phyloP scores from a whole-genome alignment of 2,888 invertebrate species.

The Drosophila merina region DNA sequence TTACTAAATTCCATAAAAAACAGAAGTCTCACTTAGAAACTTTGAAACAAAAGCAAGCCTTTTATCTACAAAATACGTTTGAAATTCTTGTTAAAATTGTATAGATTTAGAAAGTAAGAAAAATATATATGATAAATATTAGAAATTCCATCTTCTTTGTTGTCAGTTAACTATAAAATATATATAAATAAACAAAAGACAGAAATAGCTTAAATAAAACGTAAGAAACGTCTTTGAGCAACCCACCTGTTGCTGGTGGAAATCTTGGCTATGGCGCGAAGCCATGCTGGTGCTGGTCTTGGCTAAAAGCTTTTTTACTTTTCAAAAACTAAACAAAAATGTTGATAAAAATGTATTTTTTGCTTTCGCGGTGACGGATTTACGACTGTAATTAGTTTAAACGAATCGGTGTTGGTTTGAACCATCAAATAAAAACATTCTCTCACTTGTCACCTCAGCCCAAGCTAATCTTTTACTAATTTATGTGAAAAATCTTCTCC shows the following conservation, averaged over 20 bases:
- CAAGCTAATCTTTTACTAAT: slow-evolving; percentile 6
- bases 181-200: neutral
- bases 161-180: neutral
- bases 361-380: slow-evolving; percentile 5
- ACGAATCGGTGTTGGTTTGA: slow-evolving; percentile 7
- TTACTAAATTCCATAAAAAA: slow-evolving; percentile 7
- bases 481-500: slow-evolving; percentile 2
- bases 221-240: neutral
- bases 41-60: too few relatives aligned
- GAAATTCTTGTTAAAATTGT: too few relatives aligned
- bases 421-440: slow-evolving; percentile 17
- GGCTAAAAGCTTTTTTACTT: slow-evolving; percentile 15
- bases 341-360: neutral
- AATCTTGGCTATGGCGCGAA: neutral
- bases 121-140: too few relatives aligned
- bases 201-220: neutral
- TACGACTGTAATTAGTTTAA: neutral
- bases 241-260: neutral
- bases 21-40: neutral
- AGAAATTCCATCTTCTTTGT: too few relatives aligned
- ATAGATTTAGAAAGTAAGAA: too few relatives aligned
- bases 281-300: slow-evolving; percentile 8
- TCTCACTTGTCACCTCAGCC: slow-evolving; percentile 3
- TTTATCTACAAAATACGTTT: too few relatives aligned
- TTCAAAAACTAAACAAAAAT: neutral